Percentiles rank a stretch among this genome's conserved stretches.
Evolutionary conservation across 2,888 invertebrate genomes (phyloP).

Genomic region (Ormyrus nitidulus): DNA sequence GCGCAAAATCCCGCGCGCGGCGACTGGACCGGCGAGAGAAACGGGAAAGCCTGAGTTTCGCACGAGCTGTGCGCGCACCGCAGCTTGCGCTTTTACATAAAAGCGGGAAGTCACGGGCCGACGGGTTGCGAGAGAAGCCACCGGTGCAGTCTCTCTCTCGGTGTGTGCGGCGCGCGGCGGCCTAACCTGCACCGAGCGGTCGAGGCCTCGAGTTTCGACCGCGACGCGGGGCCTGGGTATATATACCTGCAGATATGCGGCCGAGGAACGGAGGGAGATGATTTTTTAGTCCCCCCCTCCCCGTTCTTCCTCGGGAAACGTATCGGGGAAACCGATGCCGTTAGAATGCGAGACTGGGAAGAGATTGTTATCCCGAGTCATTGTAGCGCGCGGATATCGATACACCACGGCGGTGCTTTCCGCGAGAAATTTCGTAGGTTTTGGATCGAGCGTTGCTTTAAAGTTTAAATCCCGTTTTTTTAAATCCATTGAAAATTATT

Average conservation of each 20-base stretch:
- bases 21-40: slow-evolving; percentile 10
- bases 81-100: background rate
- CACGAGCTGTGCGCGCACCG: background rate
- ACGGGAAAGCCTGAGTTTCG: slow-evolving; percentile 20
- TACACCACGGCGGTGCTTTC: too few species aligned
- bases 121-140: background rate
- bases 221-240: background rate
- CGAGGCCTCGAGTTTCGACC: slow-evolving; percentile 30
- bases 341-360: background rate
- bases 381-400: too few species aligned
- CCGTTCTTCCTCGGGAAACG: background rate
- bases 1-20: background rate
- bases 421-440: too few species aligned
- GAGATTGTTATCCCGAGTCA: too few species aligned
- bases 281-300: too few species aligned
- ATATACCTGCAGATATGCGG: slow-evolving; percentile 11
- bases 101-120: slow-evolving; percentile 21
- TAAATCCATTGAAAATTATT: too few species aligned
- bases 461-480: too few species aligned
- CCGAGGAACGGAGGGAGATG: background rate
- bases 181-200: background rate
- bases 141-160: background rate
- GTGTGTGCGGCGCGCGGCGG: too few species aligned
- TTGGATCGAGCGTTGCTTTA: too few species aligned
- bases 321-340: background rate